Evolutionary conservation across 2,888 invertebrate species (phyloP), one percentile per base, ranked within the genome.

Genomic region (Tipula vernalis): DNA sequence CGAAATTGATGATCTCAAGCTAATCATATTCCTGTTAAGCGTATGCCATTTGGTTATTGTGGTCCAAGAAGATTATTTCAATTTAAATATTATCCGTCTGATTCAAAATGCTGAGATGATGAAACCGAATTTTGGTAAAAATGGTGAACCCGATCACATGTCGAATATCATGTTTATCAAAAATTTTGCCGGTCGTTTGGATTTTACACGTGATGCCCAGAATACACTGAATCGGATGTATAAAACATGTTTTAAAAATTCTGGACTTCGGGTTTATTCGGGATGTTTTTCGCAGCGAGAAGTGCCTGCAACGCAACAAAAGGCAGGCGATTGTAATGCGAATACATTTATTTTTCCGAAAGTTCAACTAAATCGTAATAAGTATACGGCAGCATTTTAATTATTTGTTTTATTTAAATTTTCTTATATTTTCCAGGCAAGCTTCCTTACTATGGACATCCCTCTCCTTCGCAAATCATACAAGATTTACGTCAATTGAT

Each of bases 21-120:
- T 96, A 87, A 94, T 96, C 13, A 94, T 97, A 0, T 97, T 97
- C 90, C 91, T 98, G 86, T 94, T 98, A 92, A 96, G 97, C 2
- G 95, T 98, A 51, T 98, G 98, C 89, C 98, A 99, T 91, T 95
- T 98, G 0, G 93, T 99, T 6, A 93, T 99, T 87, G 94, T 98
- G 47, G 96, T 97, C 0, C 96, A 98, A 89, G 98, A 98, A 90
- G 98, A 96, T 95, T 96, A 96, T 90, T 93, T 96, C 3, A 97
- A 97, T 91, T 94, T 96, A 87, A 97, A 96, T 91, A 93, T 96
- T 89, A 90, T 96, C 88, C 95, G 97, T 94, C 91, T 91, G 3
- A 87, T 90, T 2, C 89, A 90, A 86, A 89, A 90, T 71, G 91
- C 91, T 0, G 89, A 91, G 87, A 89, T 90, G 36, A 89, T 91